Conservation (phyloP, 2,888 invertebrate genomes). For the Xylota segnis region DNA sequence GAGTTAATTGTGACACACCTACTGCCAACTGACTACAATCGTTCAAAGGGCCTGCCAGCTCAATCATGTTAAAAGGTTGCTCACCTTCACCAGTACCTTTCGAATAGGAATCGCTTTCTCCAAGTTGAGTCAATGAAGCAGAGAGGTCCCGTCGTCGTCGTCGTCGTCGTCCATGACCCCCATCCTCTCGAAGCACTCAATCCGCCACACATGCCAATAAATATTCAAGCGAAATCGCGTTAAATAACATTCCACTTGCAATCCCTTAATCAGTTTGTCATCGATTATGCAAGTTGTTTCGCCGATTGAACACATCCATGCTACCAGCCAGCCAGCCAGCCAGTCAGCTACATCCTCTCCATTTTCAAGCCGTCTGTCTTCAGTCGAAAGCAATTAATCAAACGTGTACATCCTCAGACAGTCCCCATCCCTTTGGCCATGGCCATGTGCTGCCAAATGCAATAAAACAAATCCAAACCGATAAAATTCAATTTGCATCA, state of each 20-base stretch:
- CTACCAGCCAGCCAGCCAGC: not conserved
- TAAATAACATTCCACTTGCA: slow-evolving; percentile 10
- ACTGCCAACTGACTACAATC: no score
- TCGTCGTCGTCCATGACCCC: not conserved
- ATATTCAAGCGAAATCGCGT: slow-evolving; percentile 7
- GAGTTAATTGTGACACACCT: no score
- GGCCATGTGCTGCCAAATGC: slow-evolving; percentile 55
- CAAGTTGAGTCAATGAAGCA: no score
- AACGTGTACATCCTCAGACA: slow-evolving; percentile 23
- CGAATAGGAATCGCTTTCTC: not conserved
- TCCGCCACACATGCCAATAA: not conserved
- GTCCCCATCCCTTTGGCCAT: slow-evolving; percentile 36
- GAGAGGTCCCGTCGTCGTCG: not conserved
- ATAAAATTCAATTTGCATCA: slow-evolving; percentile 72
- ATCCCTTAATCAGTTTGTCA: slow-evolving; percentile 31
- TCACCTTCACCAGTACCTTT: no score
- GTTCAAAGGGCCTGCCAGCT: no score
- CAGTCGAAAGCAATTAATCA: slow-evolving; percentile 67
- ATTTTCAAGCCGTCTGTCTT: slow-evolving; percentile 27
- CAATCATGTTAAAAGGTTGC: no score
- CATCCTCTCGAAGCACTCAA: not conserved
- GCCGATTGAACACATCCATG: slow-evolving; percentile 19
- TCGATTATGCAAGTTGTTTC: slow-evolving; percentile 39
- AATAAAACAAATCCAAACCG: slow-evolving; percentile 55
- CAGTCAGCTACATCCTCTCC: not conserved